Evolutionary conservation across 2,797 vertebrate species (phyloP).

Genomic region (Spinus olivaceus): DNA sequence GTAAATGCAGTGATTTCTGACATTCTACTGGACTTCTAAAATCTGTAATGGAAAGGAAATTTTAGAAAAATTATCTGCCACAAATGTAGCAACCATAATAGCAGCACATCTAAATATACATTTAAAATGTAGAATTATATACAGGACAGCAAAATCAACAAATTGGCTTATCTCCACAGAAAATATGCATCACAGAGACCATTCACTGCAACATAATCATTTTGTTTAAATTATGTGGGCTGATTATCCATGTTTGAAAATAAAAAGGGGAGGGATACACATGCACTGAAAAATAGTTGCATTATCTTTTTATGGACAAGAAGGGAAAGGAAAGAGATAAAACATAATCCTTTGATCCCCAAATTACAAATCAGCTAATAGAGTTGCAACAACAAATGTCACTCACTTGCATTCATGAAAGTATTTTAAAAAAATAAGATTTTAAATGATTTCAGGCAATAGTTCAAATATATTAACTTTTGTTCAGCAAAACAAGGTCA

Average conservation of each 20-base stretch:
- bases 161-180: not conserved
- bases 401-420: not conserved
- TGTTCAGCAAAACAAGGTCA: not conserved
- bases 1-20: not conserved
- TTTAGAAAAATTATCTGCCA: not conserved
- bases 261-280: not conserved
- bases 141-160: not conserved
- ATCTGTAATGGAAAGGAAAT: not conserved
- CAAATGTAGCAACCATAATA: not conserved
- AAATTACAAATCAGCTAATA: not conserved
- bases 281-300: not conserved
- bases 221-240: not conserved
- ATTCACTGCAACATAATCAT: not conserved
- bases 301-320: not conserved
- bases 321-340: not conserved
- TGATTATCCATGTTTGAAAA: constrained; percentile 5
- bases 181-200: not conserved
- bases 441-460: not conserved
- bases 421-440: not conserved
- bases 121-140: not conserved
- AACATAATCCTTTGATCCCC: not conserved
- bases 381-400: not conserved
- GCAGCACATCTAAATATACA: not conserved
- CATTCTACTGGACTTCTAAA: not conserved
- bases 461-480: not conserved